Conservation (phyloP, 2,113 vertebrate species). For the Pungitius pungitius region DNA sequence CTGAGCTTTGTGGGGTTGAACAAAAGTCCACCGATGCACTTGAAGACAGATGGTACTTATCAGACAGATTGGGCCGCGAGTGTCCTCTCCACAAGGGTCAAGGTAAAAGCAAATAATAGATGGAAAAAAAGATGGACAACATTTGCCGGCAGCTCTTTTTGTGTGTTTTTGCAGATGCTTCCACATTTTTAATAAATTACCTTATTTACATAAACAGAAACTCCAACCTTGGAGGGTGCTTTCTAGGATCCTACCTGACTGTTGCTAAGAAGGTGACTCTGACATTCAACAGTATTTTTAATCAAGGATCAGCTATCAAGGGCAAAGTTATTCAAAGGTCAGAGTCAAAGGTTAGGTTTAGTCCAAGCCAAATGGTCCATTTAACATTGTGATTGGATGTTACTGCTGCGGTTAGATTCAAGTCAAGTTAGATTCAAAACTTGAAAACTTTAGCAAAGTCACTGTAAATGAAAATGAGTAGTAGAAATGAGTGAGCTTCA, state of each 20-base stretch:
- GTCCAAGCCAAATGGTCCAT: background rate
- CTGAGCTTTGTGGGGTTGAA: conserved; percentile 33
- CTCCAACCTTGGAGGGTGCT: background rate
- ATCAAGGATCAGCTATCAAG: background rate
- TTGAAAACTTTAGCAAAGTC: background rate
- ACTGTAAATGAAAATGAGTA: background rate
- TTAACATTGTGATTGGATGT: too few species aligned
- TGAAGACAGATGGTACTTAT: conserved; percentile 56
- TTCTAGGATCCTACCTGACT: background rate
- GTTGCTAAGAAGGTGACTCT: background rate
- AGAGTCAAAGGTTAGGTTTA: background rate
- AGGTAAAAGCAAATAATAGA: conserved; percentile 53
- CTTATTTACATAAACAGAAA: conserved; percentile 49
- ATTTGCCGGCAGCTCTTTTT: conserved; percentile 37
- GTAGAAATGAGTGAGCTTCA: background rate
- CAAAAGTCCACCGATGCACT: conserved; percentile 45
- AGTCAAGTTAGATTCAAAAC: too few species aligned
- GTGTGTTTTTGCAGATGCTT: conserved; percentile 46
- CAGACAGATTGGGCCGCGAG: conserved; percentile 51
- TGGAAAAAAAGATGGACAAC: conserved; percentile 26
- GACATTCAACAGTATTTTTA: background rate
- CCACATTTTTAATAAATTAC: conserved; percentile 38
- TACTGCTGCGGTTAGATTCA: too few species aligned
- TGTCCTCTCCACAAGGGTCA: conserved; percentile 46
- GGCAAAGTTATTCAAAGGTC: background rate